Conservation (phyloP, 2,888 invertebrate species). For the Drosophila tanythrix region DNA sequence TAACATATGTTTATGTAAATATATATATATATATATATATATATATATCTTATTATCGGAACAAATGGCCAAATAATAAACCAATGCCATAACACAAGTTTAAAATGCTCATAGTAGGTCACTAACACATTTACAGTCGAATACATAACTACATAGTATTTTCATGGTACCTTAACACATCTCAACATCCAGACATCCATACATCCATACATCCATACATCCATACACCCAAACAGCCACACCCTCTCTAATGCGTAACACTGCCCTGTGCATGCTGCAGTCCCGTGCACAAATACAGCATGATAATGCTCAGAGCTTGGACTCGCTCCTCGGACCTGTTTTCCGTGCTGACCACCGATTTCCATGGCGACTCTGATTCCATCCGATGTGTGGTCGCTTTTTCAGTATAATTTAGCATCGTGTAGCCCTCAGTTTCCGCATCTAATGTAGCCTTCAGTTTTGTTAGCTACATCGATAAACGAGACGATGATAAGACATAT, state of each 20-base stretch:
- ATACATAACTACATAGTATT: conserved; percentile 36
- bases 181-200: neutral
- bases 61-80: conserved; percentile 50
- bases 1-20: conserved; percentile 37
- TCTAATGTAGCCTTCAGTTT: conserved; percentile 91
- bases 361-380: conserved; percentile 87
- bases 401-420: conserved; percentile 80
- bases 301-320: conserved; percentile 95
- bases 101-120: conserved; percentile 57
- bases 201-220: neutral
- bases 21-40: conserved; percentile 15
- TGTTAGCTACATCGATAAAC: conserved; percentile 87
- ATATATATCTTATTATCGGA: conserved; percentile 23
- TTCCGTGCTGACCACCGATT: conserved; percentile 37
- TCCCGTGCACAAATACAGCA: conserved; percentile 97
- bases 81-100: conserved; percentile 57
- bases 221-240: neutral
- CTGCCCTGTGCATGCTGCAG: conserved; percentile 88
- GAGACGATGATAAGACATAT: neutral
- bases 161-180: conserved; percentile 3
- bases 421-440: conserved; percentile 86
- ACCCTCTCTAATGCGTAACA: conserved; percentile 68
- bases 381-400: conserved; percentile 80
- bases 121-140: conserved; percentile 74
- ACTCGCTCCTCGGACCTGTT: conserved; percentile 92